These are phyloP conservation scores for Hetaerina americana DNA, from an alignment of 1,140 invertebrate genomes.

Conservation along the genomic window DNA sequence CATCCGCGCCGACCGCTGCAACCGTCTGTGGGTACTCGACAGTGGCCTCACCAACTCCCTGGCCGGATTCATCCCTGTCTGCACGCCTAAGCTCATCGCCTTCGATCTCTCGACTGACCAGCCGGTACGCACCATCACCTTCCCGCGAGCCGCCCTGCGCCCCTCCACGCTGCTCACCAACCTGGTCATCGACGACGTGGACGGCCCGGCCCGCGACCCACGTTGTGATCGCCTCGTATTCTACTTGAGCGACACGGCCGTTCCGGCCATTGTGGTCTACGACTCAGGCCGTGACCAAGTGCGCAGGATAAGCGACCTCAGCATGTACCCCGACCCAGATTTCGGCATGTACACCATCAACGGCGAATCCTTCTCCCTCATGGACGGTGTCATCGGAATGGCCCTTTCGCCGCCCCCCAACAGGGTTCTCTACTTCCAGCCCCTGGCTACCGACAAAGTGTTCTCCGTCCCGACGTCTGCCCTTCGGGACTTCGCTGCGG, in stretches of 20 bases:
- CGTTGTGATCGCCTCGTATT: constrained; percentile 59
- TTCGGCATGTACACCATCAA: constrained; percentile 46
- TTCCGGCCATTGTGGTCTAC: constrained; percentile 58
- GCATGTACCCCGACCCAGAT: constrained; percentile 70
- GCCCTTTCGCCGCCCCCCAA: constrained; percentile 41
- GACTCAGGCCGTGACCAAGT: constrained; percentile 53
- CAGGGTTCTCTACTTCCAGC: constrained; percentile 57
- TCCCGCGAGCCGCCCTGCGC: constrained; percentile 36
- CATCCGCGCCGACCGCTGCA: constrained; percentile 53
- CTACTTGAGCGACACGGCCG: constrained; percentile 65
- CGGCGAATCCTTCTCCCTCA: constrained; percentile 49
- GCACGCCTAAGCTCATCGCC: constrained; percentile 64
- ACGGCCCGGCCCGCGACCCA: constrained; percentile 20
- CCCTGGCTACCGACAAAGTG: constrained; percentile 66
- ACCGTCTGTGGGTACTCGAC: constrained; percentile 43
- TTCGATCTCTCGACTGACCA: constrained; percentile 59
- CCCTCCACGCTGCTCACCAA: constrained; percentile 60
- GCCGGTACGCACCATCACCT: constrained; percentile 41
- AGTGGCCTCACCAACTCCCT: constrained; percentile 58
- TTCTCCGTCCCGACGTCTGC: constrained; percentile 60
- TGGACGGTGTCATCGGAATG: constrained; percentile 69
- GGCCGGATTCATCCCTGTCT: constrained; percentile 56
- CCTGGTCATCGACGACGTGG: constrained; percentile 52
- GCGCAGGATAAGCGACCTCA: constrained; percentile 59
- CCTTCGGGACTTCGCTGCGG: constrained; percentile 37